phyloP scores from a whole-genome alignment of 92 coral and sea anemone genomes.

The Phenganax subtilis region DNA sequence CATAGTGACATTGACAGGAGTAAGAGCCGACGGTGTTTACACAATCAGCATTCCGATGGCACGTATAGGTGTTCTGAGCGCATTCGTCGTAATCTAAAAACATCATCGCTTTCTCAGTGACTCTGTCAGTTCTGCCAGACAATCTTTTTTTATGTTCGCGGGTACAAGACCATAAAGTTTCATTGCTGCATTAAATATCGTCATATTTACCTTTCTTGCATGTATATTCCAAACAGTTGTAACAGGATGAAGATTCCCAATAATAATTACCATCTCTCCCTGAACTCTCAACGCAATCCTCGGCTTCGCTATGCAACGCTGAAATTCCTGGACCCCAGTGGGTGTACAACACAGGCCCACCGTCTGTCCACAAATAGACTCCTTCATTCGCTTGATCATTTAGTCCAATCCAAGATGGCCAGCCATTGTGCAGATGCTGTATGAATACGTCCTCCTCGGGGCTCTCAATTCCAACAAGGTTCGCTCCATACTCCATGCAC shows the following conservation, averaged over 20 bases:
- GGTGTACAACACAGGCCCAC: constrained; percentile 9
- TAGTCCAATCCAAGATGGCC: constrained; percentile 8
- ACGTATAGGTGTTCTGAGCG: no score
- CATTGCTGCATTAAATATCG: no score
- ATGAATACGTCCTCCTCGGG: constrained; percentile 6
- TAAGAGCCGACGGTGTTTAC: no score
- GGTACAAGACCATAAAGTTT: no score
- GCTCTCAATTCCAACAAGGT: neutral
- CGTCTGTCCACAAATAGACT: constrained; percentile 25
- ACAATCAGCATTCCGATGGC: no score
- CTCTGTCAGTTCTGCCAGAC: no score
- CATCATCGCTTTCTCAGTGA: no score
- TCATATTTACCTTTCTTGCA: neutral
- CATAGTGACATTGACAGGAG: no score
- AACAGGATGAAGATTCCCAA: constrained; percentile 3
- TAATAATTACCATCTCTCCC: neutral
- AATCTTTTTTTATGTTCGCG: no score
- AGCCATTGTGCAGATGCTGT: neutral
- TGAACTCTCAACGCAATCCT: constrained; percentile 5
- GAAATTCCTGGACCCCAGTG: constrained; percentile 22
- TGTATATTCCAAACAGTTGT: neutral
- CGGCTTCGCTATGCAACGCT: neutral
- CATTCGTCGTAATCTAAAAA: no score
- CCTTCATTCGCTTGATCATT: constrained; percentile 25
- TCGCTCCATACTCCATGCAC: neutral